Conservation (phyloP, 2,113 vertebrate species). For the Phrynocephalus versicolor region DNA sequence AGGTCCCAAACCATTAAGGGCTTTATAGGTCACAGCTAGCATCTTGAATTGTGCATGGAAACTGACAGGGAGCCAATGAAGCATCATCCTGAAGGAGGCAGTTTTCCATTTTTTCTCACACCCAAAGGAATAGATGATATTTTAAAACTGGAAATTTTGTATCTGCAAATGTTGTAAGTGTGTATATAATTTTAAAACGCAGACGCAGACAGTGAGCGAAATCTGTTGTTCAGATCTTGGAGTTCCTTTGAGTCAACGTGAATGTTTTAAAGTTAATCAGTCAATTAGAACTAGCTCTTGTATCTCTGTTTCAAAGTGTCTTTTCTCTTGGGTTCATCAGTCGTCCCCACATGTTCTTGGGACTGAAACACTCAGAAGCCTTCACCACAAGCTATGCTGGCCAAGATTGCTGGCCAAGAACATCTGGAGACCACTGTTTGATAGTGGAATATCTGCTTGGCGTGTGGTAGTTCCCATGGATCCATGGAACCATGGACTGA, state of each 20-base stretch:
- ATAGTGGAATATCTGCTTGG: not conserved
- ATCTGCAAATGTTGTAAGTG: not conserved
- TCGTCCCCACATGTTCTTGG: too few species aligned
- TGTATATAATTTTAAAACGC: not conserved
- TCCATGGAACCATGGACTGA: not conserved
- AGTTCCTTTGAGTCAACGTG: not conserved
- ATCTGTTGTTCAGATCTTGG: too few species aligned
- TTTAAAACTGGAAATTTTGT: not conserved
- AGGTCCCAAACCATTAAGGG: too few species aligned
- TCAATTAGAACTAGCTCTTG: not conserved
- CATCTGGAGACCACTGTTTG: too few species aligned
- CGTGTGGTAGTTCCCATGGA: not conserved
- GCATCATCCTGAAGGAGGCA: too few species aligned
- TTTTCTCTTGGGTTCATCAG: too few species aligned
- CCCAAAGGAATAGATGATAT: not conserved
- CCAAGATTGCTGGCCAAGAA: not conserved
- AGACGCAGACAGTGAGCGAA: too few species aligned
- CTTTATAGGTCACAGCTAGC: too few species aligned
- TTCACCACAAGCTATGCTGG: not conserved
- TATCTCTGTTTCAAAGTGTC: not conserved
- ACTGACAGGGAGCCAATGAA: too few species aligned
- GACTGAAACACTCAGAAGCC: too few species aligned
- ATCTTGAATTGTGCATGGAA: too few species aligned
- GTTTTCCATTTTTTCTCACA: not conserved
- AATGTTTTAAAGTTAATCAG: not conserved